These are phyloP conservation scores for Trichomalopsis sarcophagae DNA, from an alignment of 1,140 invertebrate genomes.

Conservation along the genomic window DNA sequence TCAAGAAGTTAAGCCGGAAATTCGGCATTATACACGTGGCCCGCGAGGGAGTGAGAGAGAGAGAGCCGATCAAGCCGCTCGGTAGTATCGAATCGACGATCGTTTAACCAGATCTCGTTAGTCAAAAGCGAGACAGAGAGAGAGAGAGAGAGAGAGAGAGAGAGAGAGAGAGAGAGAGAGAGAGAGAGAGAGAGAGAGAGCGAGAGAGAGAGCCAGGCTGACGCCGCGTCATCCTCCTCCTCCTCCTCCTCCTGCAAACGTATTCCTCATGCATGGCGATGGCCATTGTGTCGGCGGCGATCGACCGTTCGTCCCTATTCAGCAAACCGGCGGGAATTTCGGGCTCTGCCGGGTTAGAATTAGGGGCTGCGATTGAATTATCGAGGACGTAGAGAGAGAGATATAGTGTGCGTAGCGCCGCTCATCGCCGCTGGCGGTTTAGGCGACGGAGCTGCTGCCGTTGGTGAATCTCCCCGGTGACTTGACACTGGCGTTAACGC, in stretches of 20 bases:
- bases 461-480: slow-evolving; percentile 10
- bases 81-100: slow-evolving; percentile 53
- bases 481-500: slow-evolving; percentile 21
- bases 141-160: too few species aligned
- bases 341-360: slow-evolving; percentile 72
- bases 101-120: slow-evolving; percentile 68
- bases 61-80: slow-evolving; percentile 10
- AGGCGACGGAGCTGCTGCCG: not conserved
- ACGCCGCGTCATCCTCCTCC: not conserved
- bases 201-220: not conserved
- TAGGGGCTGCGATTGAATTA: slow-evolving; percentile 75
- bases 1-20: slow-evolving; percentile 41
- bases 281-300: slow-evolving; percentile 66
- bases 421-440: slow-evolving; percentile 34
- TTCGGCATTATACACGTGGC: slow-evolving; percentile 14
- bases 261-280: slow-evolving; percentile 54
- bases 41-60: not conserved
- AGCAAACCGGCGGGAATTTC: slow-evolving; percentile 73
- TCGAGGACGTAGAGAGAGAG: slow-evolving; percentile 54
- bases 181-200: too few species aligned
- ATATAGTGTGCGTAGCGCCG: not conserved
- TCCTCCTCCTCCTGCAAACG: slow-evolving; percentile 41
- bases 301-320: slow-evolving; percentile 68
- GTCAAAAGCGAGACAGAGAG: slow-evolving; percentile 55
- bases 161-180: not conserved